Percentiles rank a stretch among this genome's conserved stretches.
These are phyloP conservation scores for Ephydatia muelleri DNA, from an alignment of 37 sponge, comb jelly and placozoan genomes.

Conservation along the genomic window DNA sequence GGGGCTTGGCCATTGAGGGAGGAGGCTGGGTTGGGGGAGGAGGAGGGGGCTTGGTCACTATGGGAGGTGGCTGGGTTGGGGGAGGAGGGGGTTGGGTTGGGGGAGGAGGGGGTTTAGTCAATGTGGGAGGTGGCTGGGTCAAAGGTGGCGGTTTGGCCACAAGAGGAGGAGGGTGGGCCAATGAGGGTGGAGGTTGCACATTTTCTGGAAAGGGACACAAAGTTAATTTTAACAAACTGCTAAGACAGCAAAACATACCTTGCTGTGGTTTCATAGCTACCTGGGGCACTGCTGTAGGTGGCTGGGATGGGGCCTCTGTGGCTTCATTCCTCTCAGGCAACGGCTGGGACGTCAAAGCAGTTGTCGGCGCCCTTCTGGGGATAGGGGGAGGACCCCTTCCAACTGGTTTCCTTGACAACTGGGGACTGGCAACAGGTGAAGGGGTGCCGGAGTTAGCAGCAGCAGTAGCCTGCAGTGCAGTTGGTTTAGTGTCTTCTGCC, in stretches of 20 bases:
- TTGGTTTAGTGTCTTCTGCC: background rate
- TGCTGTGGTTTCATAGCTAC: background rate
- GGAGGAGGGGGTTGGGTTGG: background rate
- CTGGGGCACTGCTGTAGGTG: background rate
- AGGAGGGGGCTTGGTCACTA: constrained; percentile 7
- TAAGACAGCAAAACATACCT: background rate
- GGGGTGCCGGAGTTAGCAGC: background rate
- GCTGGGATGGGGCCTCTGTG: background rate
- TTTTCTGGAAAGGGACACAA: background rate
- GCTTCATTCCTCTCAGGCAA: background rate
- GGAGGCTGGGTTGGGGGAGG: background rate
- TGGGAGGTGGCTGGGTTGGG: background rate
- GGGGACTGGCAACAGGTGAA: background rate
- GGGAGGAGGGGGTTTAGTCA: background rate
- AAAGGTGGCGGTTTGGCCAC: background rate
- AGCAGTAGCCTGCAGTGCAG: background rate
- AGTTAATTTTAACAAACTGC: background rate
- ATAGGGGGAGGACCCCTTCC: constrained; percentile 34
- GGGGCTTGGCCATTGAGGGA: background rate
- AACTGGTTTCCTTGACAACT: background rate
- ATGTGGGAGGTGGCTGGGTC: background rate
- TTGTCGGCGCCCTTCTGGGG: constrained; percentile 27
- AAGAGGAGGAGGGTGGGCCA: background rate
- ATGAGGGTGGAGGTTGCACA: background rate
- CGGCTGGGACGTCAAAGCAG: constrained; percentile 2